phyloP scores from a whole-genome alignment of 2,888 invertebrate species.

The Drosophila cognata region DNA sequence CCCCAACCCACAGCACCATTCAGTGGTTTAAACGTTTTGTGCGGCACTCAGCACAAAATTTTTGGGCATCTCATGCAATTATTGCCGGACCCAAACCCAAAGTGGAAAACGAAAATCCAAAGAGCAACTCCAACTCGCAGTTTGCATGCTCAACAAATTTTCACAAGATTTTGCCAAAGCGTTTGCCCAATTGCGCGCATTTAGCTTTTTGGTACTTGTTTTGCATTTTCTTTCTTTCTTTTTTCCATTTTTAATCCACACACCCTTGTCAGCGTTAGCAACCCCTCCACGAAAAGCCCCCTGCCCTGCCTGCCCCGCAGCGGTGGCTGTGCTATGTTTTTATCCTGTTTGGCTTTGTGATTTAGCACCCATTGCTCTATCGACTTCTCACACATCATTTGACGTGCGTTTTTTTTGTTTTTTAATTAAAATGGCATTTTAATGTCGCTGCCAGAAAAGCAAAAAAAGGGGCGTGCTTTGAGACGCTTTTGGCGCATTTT shows the following conservation, averaged over 20 bases:
- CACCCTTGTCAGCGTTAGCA: constrained; percentile 55
- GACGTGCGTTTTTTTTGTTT: constrained; percentile 34
- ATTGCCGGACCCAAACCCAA: constrained; percentile 47
- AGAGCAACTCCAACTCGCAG: constrained; percentile 34
- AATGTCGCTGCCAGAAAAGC: constrained; percentile 40
- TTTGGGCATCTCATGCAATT: constrained; percentile 75
- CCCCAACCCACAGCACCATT: too few species aligned
- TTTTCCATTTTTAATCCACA: constrained; percentile 18
- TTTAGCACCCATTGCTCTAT: constrained; percentile 73
- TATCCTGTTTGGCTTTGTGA: constrained; percentile 76
- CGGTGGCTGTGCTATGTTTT: constrained; percentile 14
- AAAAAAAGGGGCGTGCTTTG: constrained; percentile 61
- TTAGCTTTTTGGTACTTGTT: constrained; percentile 27
- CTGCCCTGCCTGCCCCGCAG: not conserved
- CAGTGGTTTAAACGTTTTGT: constrained; percentile 52
- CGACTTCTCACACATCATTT: constrained; percentile 80
- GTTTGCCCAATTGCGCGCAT: constrained; percentile 47
- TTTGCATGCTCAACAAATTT: constrained; percentile 80
- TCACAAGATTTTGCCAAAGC: constrained; percentile 74
- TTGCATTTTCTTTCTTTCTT: constrained; percentile 49
- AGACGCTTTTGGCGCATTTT: constrained; percentile 63
- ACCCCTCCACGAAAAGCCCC: not conserved
- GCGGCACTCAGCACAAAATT: constrained; percentile 69
- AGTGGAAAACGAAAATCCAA: constrained; percentile 18
- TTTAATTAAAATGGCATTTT: constrained; percentile 77